These are phyloP conservation scores for Mystacornis crossleyi DNA, from an alignment of 2,113 vertebrate genomes.

Conservation along the genomic window DNA sequence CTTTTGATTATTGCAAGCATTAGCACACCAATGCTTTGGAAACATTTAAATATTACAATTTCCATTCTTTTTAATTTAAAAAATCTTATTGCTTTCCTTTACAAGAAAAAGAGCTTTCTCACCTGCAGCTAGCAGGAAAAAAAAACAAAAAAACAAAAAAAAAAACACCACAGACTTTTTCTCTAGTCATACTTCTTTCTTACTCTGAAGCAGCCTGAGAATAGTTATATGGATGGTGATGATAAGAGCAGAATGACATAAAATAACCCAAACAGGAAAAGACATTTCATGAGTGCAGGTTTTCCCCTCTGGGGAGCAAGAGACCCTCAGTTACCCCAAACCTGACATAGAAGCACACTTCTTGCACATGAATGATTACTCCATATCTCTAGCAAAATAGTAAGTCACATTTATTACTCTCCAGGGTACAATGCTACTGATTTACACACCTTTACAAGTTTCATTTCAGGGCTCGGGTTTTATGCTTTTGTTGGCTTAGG, in stretches of 20 bases:
- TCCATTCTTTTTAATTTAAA: background rate
- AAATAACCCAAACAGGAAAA: slow-evolving; percentile 11
- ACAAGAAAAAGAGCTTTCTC: background rate
- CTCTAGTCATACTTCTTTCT: background rate
- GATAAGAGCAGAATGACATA: background rate
- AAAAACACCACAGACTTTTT: background rate
- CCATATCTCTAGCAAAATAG: slow-evolving; percentile 4
- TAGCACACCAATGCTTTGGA: background rate
- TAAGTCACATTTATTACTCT: slow-evolving; percentile 16
- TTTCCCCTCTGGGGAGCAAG: background rate
- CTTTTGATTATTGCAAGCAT: background rate
- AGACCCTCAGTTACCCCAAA: slow-evolving; percentile 23
- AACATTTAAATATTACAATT: background rate
- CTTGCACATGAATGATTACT: background rate
- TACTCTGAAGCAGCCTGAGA: background rate
- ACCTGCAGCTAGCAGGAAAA: background rate
- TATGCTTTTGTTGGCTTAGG: background rate
- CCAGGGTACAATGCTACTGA: slow-evolving; percentile 13
- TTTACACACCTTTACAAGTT: slow-evolving; percentile 25
- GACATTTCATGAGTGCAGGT: background rate
- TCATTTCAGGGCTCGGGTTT: background rate
- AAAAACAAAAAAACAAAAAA: background rate
- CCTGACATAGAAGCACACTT: background rate
- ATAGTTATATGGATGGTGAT: background rate
- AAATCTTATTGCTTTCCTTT: background rate